Conservation (phyloP, 2,888 invertebrate genomes). For the Phytoseiulus persimilis region DNA sequence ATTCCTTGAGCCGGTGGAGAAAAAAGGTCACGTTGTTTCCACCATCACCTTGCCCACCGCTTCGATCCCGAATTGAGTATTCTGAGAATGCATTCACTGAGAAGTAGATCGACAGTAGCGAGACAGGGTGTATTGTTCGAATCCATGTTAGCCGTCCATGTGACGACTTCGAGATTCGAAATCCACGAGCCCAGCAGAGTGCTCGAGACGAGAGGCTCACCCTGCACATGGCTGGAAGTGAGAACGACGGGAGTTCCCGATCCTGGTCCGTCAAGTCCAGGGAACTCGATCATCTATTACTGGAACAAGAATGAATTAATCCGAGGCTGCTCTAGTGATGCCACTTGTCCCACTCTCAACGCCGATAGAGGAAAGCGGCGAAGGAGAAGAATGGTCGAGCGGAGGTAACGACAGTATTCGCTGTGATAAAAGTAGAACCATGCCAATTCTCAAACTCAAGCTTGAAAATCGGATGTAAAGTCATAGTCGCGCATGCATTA, state of each 20-base stretch:
- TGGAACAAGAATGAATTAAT: not conserved
- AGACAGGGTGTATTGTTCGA: not conserved
- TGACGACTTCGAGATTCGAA: not conserved
- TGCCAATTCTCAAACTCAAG: too few relatives aligned
- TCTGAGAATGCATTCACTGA: too few relatives aligned
- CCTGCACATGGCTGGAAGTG: not conserved
- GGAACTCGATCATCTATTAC: not conserved
- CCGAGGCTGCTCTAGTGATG: not conserved
- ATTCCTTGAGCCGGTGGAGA: too few relatives aligned
- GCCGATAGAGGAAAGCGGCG: not conserved
- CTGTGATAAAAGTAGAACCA: too few relatives aligned
- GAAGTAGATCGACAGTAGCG: not conserved
- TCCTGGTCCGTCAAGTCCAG: not conserved
- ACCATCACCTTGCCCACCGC: too few relatives aligned
- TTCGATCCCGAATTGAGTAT: too few relatives aligned
- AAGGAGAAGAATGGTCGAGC: not conserved
- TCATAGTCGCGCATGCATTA: too few relatives aligned
- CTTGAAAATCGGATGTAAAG: too few relatives aligned
- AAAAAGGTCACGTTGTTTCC: too few relatives aligned
- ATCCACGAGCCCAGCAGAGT: not conserved
- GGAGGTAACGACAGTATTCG: not conserved
- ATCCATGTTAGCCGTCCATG: not conserved
- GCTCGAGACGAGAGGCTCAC: not conserved
- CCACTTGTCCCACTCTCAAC: not conserved
- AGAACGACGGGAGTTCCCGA: not conserved